phyloP scores from a whole-genome alignment of 2,888 invertebrate species.

The Dryomyza anilis region DNA sequence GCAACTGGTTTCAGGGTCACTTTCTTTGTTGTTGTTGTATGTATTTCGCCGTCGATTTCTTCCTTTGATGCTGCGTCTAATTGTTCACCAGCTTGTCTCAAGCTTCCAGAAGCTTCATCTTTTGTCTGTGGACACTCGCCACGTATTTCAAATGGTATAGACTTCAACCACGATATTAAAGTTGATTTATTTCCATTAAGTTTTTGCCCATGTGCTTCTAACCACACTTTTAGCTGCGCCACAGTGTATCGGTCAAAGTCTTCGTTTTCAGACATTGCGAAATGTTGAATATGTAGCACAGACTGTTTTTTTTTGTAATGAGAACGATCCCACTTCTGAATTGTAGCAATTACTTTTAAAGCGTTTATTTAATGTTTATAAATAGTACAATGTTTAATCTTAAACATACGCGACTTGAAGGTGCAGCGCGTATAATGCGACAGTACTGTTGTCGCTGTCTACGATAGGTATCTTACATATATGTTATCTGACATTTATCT shows the following conservation, averaged over 20 bases:
- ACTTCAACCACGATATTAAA: not conserved
- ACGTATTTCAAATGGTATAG: not conserved
- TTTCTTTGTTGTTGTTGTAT: not conserved
- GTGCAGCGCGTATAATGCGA: no score
- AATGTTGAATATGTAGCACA: not conserved
- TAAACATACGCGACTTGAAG: no score
- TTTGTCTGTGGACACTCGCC: not conserved
- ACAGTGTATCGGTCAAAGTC: not conserved
- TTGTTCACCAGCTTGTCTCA: not conserved
- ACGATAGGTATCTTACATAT: no score
- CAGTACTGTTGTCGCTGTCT: no score
- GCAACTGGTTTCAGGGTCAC: not conserved
- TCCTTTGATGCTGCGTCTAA: not conserved
- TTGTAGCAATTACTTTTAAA: not conserved
- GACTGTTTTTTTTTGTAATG: not conserved
- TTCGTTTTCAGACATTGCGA: not conserved
- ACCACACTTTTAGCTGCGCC: not conserved
- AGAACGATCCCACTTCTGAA: not conserved
- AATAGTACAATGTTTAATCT: no score
- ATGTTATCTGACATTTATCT: no score
- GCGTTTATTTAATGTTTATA: no score
- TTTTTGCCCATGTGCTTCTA: not conserved
- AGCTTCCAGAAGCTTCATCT: not conserved
- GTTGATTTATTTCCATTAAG: not conserved
- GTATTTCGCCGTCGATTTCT: not conserved